phyloP scores from a whole-genome alignment of 2,113 vertebrate species.

The Phrynosoma blainvillii region DNA sequence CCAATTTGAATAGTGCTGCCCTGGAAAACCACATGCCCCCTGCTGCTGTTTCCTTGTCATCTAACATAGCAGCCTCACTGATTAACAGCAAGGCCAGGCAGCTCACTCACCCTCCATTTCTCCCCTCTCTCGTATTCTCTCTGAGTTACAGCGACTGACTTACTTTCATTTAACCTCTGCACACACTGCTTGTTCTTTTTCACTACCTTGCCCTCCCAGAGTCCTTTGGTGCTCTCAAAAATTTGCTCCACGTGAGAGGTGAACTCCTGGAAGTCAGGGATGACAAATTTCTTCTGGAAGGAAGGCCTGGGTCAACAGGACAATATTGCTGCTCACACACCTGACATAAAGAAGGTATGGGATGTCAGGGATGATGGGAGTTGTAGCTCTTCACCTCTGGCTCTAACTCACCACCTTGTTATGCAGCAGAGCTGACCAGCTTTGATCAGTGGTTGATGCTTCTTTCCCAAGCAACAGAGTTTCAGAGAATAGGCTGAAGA shows the following conservation, averaged over 20 bases:
- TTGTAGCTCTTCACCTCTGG: too few relatives aligned
- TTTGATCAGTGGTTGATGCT: too few relatives aligned
- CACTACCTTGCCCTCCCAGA: slow-evolving; percentile 15
- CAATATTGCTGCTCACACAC: slow-evolving; percentile 35
- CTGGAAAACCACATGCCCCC: too few relatives aligned
- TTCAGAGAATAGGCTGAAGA: too few relatives aligned
- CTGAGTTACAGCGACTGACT: too few relatives aligned
- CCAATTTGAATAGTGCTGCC: too few relatives aligned
- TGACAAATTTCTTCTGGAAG: slow-evolving; percentile 27
- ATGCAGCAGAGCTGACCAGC: too few relatives aligned
- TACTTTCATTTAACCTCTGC: not conserved
- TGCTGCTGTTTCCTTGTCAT: too few relatives aligned
- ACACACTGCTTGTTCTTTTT: not conserved
- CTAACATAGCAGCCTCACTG: not conserved
- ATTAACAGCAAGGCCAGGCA: not conserved
- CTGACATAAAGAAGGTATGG: not conserved
- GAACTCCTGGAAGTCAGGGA: slow-evolving; percentile 21
- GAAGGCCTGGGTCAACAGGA: slow-evolving; percentile 26
- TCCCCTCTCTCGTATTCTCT: not conserved
- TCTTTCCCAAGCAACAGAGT: too few relatives aligned
- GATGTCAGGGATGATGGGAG: too few relatives aligned
- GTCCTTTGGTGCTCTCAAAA: slow-evolving; percentile 8
- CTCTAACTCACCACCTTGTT: too few relatives aligned
- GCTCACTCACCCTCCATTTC: not conserved
- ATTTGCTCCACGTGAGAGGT: slow-evolving; percentile 8